These are phyloP conservation scores for Steatornis caripensis DNA, from an alignment of 2,113 vertebrate genomes.

Conservation along the genomic window DNA sequence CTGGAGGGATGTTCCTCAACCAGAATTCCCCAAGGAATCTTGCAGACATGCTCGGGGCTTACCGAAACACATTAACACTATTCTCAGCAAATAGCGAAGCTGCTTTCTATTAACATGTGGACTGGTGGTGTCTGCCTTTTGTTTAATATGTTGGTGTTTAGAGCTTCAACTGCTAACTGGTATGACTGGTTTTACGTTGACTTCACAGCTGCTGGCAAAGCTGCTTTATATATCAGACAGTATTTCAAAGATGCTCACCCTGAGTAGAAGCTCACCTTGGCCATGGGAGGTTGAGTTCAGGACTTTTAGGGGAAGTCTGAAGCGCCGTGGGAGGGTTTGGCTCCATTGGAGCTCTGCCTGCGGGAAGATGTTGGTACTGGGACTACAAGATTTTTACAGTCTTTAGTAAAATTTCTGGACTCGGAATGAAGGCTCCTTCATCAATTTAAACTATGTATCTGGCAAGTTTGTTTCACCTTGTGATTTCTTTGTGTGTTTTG, in stretches of 20 bases:
- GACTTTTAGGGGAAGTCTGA: background rate
- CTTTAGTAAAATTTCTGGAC: background rate
- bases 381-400: background rate
- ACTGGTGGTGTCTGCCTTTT: background rate
- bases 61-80: background rate
- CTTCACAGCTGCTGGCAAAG: background rate
- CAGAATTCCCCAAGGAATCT: background rate
- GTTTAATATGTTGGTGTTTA: background rate
- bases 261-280: background rate
- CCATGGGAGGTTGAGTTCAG: accelerated
- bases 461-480: background rate
- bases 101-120: background rate
- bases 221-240: background rate
- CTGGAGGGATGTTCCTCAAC: background rate
- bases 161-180: background rate
- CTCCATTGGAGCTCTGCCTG: background rate
- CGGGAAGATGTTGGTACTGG: background rate
- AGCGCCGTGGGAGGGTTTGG: background rate
- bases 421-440: background rate
- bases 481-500: background rate
- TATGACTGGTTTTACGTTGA: background rate
- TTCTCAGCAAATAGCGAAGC: background rate
- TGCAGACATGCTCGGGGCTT: background rate
- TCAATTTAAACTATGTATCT: background rate
- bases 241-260: background rate